Evolutionary conservation across 2,888 invertebrate species (phyloP).

Genomic region (Subacronicta megacephala): DNA sequence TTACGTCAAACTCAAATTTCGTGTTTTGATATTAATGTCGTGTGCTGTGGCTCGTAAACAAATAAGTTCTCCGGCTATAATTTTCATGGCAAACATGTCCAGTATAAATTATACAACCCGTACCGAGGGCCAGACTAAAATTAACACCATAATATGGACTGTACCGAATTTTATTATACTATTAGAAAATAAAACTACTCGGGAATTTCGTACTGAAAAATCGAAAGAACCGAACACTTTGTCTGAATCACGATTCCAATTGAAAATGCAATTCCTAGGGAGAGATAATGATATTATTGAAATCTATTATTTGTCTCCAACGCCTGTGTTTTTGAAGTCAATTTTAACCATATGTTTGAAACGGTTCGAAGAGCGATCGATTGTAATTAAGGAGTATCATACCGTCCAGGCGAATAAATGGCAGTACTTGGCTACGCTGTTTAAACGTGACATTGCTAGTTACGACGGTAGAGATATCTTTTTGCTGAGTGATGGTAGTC

Average conservation of each 20-base stretch:
- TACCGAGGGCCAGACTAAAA: conserved; percentile 81
- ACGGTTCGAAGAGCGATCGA: conserved; percentile 81
- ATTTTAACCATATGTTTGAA: conserved; percentile 80
- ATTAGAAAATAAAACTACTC: conserved; percentile 73
- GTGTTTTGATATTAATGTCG: no score
- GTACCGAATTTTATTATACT: conserved; percentile 77
- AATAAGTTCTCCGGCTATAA: conserved; percentile 1
- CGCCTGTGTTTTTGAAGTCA: conserved; percentile 79
- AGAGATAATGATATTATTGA: conserved; percentile 82
- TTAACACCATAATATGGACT: conserved; percentile 82
- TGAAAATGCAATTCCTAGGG: conserved; percentile 84
- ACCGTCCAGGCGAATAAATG: conserved; percentile 83
- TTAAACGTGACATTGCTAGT: conserved; percentile 77
- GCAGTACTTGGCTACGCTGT: conserved; percentile 83
- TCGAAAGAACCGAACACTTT: conserved; percentile 62
- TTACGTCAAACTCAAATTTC: no score
- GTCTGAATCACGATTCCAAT: conserved; percentile 72
- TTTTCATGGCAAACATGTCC: conserved; percentile 33
- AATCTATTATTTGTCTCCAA: conserved; percentile 80
- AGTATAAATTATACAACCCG: conserved; percentile 76
- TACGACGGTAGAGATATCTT: conserved; percentile 76
- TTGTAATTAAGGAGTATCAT: conserved; percentile 81
- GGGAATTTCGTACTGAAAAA: conserved; percentile 80
- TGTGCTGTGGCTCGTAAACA: conserved; percentile 1
- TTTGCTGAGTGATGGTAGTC: conserved; percentile 79